phyloP scores from a whole-genome alignment of 2,113 vertebrate genomes.

The Atlantisia rogersi region DNA sequence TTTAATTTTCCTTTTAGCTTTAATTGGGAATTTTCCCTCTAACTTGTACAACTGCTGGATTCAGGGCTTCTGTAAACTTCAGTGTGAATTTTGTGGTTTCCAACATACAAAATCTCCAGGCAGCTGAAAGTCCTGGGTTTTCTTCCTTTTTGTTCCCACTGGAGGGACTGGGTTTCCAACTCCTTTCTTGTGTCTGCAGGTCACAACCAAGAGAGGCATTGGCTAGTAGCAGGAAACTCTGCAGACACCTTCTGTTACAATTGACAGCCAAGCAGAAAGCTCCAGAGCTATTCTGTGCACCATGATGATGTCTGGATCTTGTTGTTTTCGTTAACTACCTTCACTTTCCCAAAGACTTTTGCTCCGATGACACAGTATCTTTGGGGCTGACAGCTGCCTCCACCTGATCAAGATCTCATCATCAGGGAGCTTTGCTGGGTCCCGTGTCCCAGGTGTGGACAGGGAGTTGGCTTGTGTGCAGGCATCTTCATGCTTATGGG shows the following conservation, averaged over 20 bases:
- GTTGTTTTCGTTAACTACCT: not conserved
- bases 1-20: not conserved
- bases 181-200: not conserved
- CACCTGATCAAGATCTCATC: not conserved
- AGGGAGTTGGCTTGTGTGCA: rapidly evolving
- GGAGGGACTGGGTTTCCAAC: not conserved
- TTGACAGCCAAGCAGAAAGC: not conserved
- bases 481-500: rapidly evolving
- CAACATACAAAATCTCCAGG: not conserved
- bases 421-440: not conserved
- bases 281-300: not conserved
- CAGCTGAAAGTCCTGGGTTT: not conserved
- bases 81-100: not conserved
- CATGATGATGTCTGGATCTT: not conserved
- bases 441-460: rapidly evolving
- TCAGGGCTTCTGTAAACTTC: not conserved
- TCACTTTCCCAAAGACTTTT: not conserved
- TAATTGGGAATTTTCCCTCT: not conserved
- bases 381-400: rapidly evolving
- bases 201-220: not conserved
- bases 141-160: not conserved
- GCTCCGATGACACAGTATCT: not conserved
- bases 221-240: not conserved
- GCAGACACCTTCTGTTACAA: not conserved
- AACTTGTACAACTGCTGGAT: not conserved